Evolutionary conservation across 2,113 vertebrate genomes (phyloP).

Genomic region (Mungos mungo): DNA sequence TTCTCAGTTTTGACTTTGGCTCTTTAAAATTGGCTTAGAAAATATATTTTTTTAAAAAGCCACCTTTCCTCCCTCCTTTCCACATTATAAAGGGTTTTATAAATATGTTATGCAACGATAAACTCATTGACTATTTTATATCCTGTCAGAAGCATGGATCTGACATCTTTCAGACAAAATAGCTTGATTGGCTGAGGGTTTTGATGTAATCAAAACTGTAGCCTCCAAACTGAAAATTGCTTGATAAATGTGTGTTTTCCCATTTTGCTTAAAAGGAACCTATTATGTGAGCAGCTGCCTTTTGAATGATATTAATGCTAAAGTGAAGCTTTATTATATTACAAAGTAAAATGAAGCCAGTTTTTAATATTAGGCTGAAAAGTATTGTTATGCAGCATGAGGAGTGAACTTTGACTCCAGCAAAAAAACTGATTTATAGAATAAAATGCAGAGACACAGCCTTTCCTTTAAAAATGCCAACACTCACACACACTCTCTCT

Average conservation of each 20-base stretch:
- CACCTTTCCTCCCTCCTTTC: no score
- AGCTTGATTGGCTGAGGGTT: slow-evolving; percentile 80
- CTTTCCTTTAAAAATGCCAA: slow-evolving; percentile 86
- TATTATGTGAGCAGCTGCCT: slow-evolving; percentile 86
- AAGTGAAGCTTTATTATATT: slow-evolving; percentile 82
- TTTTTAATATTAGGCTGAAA: slow-evolving; percentile 85
- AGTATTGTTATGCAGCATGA: slow-evolving; percentile 86
- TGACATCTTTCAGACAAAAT: slow-evolving; percentile 77
- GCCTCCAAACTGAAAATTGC: slow-evolving; percentile 82
- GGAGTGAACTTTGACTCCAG: slow-evolving; percentile 85
- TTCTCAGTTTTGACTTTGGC: slow-evolving; percentile 28
- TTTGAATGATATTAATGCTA: slow-evolving; percentile 84
- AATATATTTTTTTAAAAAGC: slow-evolving; percentile 4
- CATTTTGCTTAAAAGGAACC: slow-evolving; percentile 86
- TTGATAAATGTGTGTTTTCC: slow-evolving; percentile 87
- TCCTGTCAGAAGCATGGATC: slow-evolving; percentile 51
- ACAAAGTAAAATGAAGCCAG: slow-evolving; percentile 86
- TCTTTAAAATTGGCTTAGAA: slow-evolving; percentile 37
- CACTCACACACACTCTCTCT: slow-evolving; percentile 55
- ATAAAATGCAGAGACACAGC: slow-evolving; percentile 80
- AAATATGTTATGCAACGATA: slow-evolving; percentile 62
- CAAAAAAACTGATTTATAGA: slow-evolving; percentile 85
- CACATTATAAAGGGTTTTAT: slow-evolving; percentile 62
- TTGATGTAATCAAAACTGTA: slow-evolving; percentile 81
- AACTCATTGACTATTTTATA: slow-evolving; percentile 75